phyloP scores from a whole-genome alignment of 2,797 vertebrate species.

The Chiroxiphia lanceolata region DNA sequence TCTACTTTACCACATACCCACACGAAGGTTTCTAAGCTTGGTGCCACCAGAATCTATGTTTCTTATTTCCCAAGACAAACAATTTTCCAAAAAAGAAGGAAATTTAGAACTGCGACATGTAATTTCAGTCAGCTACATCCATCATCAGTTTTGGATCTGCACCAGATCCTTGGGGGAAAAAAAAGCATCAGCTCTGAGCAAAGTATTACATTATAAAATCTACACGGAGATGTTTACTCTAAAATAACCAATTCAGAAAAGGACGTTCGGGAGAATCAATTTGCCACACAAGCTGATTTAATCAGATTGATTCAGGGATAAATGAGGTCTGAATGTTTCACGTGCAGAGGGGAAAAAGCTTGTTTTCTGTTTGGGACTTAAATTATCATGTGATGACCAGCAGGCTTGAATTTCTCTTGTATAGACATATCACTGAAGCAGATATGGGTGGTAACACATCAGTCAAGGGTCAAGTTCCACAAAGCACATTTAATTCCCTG shows the following conservation, averaged over 20 bases:
- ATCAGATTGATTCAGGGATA: constrained; percentile 5
- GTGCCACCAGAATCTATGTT: neutral
- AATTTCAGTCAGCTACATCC: neutral
- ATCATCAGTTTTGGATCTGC: neutral
- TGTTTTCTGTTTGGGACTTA: neutral
- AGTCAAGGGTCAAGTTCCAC: neutral
- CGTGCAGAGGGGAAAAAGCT: neutral
- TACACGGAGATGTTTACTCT: neutral
- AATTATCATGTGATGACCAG: neutral
- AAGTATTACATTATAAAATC: neutral
- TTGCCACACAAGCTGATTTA: neutral
- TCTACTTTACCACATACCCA: neutral
- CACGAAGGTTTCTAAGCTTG: neutral
- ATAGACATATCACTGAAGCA: neutral
- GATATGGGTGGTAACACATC: neutral
- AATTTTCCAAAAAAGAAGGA: neutral
- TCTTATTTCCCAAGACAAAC: neutral
- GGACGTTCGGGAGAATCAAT: neutral
- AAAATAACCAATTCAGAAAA: neutral
- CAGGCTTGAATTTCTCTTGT: neutral
- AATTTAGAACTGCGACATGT: neutral
- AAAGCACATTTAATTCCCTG: neutral
- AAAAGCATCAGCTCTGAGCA: neutral
- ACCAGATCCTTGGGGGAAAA: neutral
- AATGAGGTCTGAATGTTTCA: constrained; percentile 10